phyloP scores from a whole-genome alignment of 1,140 invertebrate species.

The Drosophila athabasca region DNA sequence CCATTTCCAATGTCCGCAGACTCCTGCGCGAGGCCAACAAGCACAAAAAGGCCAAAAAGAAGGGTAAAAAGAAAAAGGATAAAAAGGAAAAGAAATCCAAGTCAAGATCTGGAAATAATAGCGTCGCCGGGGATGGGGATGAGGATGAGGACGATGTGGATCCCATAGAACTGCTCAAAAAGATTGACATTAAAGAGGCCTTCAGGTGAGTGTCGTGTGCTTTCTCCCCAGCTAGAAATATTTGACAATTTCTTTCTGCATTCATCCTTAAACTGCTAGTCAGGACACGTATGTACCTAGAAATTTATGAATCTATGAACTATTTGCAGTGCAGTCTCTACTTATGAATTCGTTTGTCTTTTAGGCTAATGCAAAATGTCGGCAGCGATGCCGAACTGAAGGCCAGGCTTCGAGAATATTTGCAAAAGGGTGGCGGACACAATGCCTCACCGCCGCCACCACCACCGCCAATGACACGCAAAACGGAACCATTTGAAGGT shows the following conservation, averaged over 20 bases:
- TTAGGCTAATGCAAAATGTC: constrained; percentile 52
- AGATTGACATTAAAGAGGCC: constrained; percentile 87
- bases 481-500: neutral
- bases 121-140: too few relatives aligned
- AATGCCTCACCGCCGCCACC: constrained; percentile 52
- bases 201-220: constrained; percentile 85
- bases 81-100: constrained; percentile 86
- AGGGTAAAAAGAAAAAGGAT: constrained; percentile 86
- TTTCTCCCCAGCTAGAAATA: neutral
- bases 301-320: neutral
- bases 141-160: constrained; percentile 82
- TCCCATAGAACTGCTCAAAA: constrained; percentile 70
- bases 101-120: constrained; percentile 38
- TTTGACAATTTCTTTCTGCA: constrained; percentile 3
- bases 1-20: constrained; percentile 92
- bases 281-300: constrained; percentile 45
- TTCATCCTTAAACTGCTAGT: constrained; percentile 16
- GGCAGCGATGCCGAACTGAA: constrained; percentile 47
- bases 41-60: constrained; percentile 91
- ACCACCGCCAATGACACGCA: constrained; percentile 8
- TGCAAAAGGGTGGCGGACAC: constrained; percentile 18
- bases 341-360: constrained; percentile 23
- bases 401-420: constrained; percentile 42
- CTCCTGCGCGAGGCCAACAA: constrained; percentile 91
- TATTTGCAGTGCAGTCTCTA: neutral